These are phyloP conservation scores for Coryphaenoides rupestris DNA, from an alignment of 2,113 vertebrate species.

Conservation along the genomic window DNA sequence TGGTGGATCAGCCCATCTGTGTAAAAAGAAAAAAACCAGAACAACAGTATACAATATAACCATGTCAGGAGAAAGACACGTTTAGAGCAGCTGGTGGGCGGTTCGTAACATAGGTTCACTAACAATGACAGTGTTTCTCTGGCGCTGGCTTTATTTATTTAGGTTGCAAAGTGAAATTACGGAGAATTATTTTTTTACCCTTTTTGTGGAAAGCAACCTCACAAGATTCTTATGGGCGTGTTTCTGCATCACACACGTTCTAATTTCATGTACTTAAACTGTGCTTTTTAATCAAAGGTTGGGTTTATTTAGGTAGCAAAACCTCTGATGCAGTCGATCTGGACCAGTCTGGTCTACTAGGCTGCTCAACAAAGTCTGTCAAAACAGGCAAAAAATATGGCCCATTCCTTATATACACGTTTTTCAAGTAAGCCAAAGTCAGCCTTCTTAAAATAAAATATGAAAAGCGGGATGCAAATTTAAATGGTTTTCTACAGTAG, in stretches of 20 bases:
- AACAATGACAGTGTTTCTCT: conserved; percentile 26
- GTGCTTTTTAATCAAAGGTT: conserved; percentile 9
- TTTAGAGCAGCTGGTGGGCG: conserved; percentile 19
- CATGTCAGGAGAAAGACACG: conserved; percentile 10
- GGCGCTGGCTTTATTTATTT: conserved; percentile 71
- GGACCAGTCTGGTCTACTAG: too few species aligned
- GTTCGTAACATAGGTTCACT: conserved; percentile 36
- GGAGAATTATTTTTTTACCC: conserved; percentile 46
- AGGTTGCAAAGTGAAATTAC: conserved; percentile 58
- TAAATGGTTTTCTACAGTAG: conserved; percentile 9
- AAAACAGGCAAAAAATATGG: too few species aligned
- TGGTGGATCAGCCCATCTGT: conserved; percentile 23
- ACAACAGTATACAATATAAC: too few species aligned
- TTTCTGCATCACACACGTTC: conserved; percentile 28
- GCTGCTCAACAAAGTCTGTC: too few species aligned
- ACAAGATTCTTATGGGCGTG: conserved; percentile 4
- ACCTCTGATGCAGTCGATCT: not conserved
- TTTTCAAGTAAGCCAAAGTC: conserved; percentile 49
- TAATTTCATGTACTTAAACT: conserved; percentile 21
- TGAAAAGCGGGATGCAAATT: conserved; percentile 23
- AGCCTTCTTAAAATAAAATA: conserved; percentile 11
- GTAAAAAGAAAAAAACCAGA: not conserved
- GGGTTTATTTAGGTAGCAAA: conserved; percentile 6
- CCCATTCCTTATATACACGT: too few species aligned
- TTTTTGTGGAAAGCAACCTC: conserved; percentile 24